Conservation (phyloP, 1,140 invertebrate genomes). For the Latrodectus geometricus region DNA sequence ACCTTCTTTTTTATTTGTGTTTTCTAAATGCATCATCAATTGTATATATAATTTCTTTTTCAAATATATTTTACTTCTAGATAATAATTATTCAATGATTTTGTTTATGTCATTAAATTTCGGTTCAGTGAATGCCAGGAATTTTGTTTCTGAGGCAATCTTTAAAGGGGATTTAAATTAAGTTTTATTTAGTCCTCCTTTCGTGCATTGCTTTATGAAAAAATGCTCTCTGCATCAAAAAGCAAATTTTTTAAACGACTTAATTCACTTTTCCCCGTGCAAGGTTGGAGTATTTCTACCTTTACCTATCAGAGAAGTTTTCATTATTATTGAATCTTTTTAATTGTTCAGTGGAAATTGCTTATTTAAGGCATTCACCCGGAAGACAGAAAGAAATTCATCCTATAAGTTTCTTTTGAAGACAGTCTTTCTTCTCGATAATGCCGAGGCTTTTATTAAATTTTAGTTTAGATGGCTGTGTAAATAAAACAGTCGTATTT, state of each 20-base stretch:
- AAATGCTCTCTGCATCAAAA: no score
- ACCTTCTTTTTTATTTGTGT: no score
- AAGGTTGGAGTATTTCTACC: neutral
- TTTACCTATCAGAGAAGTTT: slow-evolving; percentile 46
- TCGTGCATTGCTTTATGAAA: no score
- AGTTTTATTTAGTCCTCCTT: no score
- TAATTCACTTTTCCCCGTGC: slow-evolving; percentile 11
- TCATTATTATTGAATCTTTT: slow-evolving; percentile 60
- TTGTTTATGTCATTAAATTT: no score
- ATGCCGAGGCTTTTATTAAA: slow-evolving; percentile 51
- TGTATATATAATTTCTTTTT: no score
- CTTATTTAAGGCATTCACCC: slow-evolving; percentile 53
- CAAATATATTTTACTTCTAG: no score
- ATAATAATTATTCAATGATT: no score
- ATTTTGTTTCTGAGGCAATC: no score
- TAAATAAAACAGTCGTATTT: slow-evolving; percentile 38
- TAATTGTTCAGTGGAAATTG: slow-evolving; percentile 61
- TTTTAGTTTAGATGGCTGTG: slow-evolving; percentile 58
- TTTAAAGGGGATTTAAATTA: no score
- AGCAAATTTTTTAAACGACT: neutral
- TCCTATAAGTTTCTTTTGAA: slow-evolving; percentile 48
- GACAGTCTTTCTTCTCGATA: neutral
- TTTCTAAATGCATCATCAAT: no score
- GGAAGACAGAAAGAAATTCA: slow-evolving; percentile 59
- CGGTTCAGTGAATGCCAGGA: no score